phyloP scores from a whole-genome alignment of 2,797 vertebrate species.

The Vipera ursinii region DNA sequence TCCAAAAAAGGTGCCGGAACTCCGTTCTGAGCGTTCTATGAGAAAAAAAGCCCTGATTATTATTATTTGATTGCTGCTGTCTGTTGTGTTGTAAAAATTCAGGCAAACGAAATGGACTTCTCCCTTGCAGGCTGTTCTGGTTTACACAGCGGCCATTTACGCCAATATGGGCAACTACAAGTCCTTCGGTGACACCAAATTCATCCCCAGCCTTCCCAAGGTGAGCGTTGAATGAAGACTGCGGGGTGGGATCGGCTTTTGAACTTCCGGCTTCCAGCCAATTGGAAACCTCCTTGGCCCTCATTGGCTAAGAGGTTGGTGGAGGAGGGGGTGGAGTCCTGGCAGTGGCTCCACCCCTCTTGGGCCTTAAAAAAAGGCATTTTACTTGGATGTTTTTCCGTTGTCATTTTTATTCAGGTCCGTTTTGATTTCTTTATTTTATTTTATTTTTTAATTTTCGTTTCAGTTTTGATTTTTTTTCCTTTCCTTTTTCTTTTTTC shows the following conservation, averaged over 20 bases:
- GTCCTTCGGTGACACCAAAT: slow-evolving; percentile 93
- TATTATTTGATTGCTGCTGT: no score
- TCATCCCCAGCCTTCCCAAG: slow-evolving; percentile 88
- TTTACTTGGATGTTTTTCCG: neutral
- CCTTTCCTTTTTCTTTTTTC: neutral
- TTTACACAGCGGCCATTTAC: slow-evolving; percentile 86
- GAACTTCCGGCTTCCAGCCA: neutral
- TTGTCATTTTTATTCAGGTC: neutral
- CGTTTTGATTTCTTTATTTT: neutral
- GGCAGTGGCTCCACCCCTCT: neutral
- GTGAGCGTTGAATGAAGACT: slow-evolving; percentile 60
- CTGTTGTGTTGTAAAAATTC: neutral
- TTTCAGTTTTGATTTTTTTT: neutral
- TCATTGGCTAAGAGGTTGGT: neutral
- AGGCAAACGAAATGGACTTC: neutral
- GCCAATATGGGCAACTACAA: slow-evolving; percentile 98
- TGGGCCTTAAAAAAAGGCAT: neutral
- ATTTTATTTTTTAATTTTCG: neutral
- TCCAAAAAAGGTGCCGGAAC: no score
- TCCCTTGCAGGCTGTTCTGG: slow-evolving; percentile 80
- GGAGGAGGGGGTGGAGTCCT: neutral
- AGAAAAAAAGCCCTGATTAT: no score
- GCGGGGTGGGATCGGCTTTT: neutral
- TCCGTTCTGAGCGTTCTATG: no score
- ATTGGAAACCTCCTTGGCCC: neutral